phyloP scores from a whole-genome alignment of 37 sponge, comb jelly and placozoan genomes.

The Oscarella lobularis region DNA sequence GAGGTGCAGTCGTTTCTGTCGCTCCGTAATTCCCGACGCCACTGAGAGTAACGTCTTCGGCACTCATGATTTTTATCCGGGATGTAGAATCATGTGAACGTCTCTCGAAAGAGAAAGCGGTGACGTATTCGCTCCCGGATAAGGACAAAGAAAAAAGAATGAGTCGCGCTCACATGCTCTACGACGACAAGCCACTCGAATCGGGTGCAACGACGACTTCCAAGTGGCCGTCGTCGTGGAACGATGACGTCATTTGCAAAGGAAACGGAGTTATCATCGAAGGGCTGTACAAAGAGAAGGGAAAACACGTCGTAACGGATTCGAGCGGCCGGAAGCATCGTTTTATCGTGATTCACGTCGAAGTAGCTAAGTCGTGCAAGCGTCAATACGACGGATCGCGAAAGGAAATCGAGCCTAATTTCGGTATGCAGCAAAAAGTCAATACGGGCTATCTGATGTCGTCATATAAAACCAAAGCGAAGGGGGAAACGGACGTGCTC shows the following conservation, averaged over 20 bases:
- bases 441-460: conserved; percentile 63
- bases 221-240: conserved; percentile 39
- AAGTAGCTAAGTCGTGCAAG: conserved; percentile 36
- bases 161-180: conserved; percentile 74
- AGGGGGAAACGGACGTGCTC: conserved; percentile 31
- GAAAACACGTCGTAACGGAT: conserved; percentile 30
- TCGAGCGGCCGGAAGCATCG: conserved; percentile 27
- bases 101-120: no score
- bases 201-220: conserved; percentile 2
- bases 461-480: conserved; percentile 42
- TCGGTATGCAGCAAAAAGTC: conserved; percentile 39
- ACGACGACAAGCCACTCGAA: conserved; percentile 5
- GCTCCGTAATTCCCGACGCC: no score
- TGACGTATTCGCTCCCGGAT: no score
- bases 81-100: no score
- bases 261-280: conserved; percentile 44
- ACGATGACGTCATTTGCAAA: conserved; percentile 7
- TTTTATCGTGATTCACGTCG: conserved; percentile 39
- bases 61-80: no score
- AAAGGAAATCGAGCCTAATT: conserved; percentile 59
- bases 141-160: no score
- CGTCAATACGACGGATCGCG: conserved; percentile 40
- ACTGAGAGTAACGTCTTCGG: no score
- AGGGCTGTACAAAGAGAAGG: conserved; percentile 40
- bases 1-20: no score